Base-by-base conservation (phyloP, 2,888 invertebrate genomes). In the Napeogenes inachia region DNA sequence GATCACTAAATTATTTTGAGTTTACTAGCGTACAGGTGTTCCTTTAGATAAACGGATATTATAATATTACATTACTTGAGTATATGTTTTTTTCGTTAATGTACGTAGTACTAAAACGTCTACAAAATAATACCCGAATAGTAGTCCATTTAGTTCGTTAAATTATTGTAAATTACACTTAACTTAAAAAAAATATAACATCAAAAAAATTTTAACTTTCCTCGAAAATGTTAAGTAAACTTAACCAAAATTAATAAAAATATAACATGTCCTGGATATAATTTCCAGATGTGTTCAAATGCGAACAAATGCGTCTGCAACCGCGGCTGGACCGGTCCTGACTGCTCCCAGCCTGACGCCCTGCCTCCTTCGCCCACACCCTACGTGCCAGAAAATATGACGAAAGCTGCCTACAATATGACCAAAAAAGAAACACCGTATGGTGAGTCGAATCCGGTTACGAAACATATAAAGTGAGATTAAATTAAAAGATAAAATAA, bases 361-460 rank as follows among this genome's bases (percentile, higher is more conserved):
- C 89, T 94, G 69, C 94, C 94, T 50, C 93, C 94, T 58, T 83
- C 88, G 12, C 93, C 93, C 65, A 93, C 94, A 46, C 92, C 93
- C 62, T 87, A 89, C 72, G 78, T 80, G 0, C 82, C 86, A 0
- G 91, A 92, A 61, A 92, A 92, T 79, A 81, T 91, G 68, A 89
- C 87, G 38, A 87, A 82, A 57, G 90, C 92, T 42, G 92, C 92
- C 75, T 92, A 92, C 82, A 89, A 91, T 76, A 94, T 95, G 95
- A 94, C 94, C 84, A 96, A 95, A 89, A 96, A 96, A 93, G 96
- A 96, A 93, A 96, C 96, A 92, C 95, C 96, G 92, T 97, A 97
- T 94, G 96, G 96, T 96, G 95, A 93, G 96, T 92, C 82, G 67
- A 79, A 66, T 68, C 85, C 87, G 79, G 80, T 86, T 73, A 61